A percentile compares a stretch with the other conserved stretches of the same genome.
These are phyloP conservation scores for Acrossocheilus fasciatus DNA, from an alignment of 2,797 vertebrate species.

Conservation along the genomic window DNA sequence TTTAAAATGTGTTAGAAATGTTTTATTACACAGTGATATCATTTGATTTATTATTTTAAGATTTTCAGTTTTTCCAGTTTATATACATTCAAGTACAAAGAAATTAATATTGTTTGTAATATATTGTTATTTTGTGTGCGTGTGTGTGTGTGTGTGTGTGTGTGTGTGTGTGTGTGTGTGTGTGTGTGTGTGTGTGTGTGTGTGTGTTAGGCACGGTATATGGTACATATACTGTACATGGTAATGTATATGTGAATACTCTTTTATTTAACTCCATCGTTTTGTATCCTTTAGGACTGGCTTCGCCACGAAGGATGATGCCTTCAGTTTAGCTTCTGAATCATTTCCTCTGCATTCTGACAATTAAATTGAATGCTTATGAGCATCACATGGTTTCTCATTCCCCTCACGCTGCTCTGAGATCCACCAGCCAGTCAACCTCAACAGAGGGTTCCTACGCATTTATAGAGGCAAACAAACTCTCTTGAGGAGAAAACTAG, in stretches of 20 bases:
- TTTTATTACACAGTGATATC: not conserved
- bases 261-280: not conserved
- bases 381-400: constrained; percentile 28
- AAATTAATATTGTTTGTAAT: no score
- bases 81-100: no score
- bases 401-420: constrained; percentile 25
- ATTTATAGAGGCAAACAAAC: constrained; percentile 37
- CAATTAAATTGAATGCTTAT: constrained; percentile 20
- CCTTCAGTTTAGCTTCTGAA: not conserved
- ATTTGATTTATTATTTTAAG: not conserved
- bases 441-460: not conserved
- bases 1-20: no score
- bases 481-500: constrained; percentile 24
- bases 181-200: no score
- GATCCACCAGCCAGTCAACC: constrained; percentile 19
- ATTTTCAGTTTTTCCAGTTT: not conserved
- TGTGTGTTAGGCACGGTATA: not conserved
- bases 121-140: no score
- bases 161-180: no score
- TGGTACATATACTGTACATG: not conserved
- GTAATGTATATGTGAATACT: not conserved
- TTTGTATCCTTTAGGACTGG: not conserved
- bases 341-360: constrained; percentile 14
- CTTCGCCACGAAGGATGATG: not conserved
- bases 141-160: no score